A percentile compares a stretch with the other conserved stretches of the same genome.
These are phyloP conservation scores for Todiramphus chloris DNA, from an alignment of 2,113 vertebrate species.

Conservation along the genomic window DNA sequence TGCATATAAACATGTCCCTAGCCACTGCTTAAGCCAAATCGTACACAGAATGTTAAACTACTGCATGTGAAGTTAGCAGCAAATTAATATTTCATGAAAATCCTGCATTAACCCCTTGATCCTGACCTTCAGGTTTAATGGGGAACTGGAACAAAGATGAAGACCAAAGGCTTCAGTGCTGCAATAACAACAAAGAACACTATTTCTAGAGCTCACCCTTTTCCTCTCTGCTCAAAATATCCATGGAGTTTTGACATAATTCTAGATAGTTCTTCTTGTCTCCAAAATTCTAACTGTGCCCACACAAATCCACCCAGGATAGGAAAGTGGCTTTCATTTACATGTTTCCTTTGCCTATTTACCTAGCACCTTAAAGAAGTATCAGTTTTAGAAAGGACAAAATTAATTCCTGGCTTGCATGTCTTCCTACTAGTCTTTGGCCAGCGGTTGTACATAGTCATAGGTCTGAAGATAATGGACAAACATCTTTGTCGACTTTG, in stretches of 20 bases:
- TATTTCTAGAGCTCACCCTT: not conserved
- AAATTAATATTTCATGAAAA: conserved; percentile 66
- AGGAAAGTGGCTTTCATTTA: not conserved
- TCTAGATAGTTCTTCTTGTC: not conserved
- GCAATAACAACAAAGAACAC: not conserved
- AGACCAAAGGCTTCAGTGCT: not conserved
- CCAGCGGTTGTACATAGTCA: not conserved
- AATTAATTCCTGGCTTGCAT: not conserved
- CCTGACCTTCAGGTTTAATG: conserved; percentile 40
- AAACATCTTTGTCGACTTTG: not conserved
- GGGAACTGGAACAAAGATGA: conserved; percentile 4
- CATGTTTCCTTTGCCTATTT: not conserved
- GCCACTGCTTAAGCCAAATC: conserved; percentile 41
- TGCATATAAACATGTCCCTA: conserved; percentile 60
- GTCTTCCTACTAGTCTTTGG: not conserved
- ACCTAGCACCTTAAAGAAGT: not conserved
- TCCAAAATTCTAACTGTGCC: not conserved
- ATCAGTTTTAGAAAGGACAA: not conserved
- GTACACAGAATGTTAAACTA: conserved; percentile 40
- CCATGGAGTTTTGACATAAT: not conserved
- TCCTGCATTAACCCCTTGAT: conserved; percentile 42
- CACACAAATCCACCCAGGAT: not conserved
- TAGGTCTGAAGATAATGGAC: not conserved
- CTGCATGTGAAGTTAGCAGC: conserved; percentile 37
- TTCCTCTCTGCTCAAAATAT: not conserved